Base-by-base conservation (phyloP, 2,888 invertebrate species). In the Drosophila prostipennis region DNA sequence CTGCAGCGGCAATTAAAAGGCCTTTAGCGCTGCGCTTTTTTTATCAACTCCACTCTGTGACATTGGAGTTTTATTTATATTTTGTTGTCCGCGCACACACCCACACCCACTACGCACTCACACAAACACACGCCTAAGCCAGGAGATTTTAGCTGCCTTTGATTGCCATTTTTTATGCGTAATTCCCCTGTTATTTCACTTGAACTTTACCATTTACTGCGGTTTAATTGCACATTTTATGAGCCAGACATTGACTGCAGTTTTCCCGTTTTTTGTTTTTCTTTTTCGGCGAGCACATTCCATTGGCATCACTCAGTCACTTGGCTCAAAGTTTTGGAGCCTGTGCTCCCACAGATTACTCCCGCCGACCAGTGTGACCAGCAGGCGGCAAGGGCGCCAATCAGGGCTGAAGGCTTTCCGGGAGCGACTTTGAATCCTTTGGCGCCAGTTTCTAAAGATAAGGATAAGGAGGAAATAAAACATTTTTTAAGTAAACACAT, bases 51-150 rank as follows among this genome's bases (percentile, higher is more conserved):
- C 77, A 70, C 72, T 79, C 81, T 74, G 67, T 85, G 81, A 85
- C 81, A 82, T 82, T 82, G 82, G 58, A 61, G 80, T 75, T 85
- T 85, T 82, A 85, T 82, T 85, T 82, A 85, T 82, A 80, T 82
- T 85, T 79, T 85, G 78, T 78, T 79, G 71, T 79, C 72, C 71
- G 73, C 70, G 59, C 79, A 84, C 77, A 84, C 77, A 84, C 77
- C 72, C 79, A 73, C 80, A 74, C 53, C 58, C 64, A 59, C 51
- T 48, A 48, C 46, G 56, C 59, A 58, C 72, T 29, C 40, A 19
- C 19, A 26, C 53, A 55, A 43, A 32, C 26, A 55, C 36, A 48
- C 72, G 57, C 67, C 67, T 70, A 59, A 29, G 45, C 32, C 39
- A 57, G 34, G 34, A 61, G 46, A 56, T 56, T 45, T 60, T 39